These are phyloP conservation scores for Cephus spinipes DNA, from an alignment of 2,888 invertebrate species.

Conservation along the genomic window DNA sequence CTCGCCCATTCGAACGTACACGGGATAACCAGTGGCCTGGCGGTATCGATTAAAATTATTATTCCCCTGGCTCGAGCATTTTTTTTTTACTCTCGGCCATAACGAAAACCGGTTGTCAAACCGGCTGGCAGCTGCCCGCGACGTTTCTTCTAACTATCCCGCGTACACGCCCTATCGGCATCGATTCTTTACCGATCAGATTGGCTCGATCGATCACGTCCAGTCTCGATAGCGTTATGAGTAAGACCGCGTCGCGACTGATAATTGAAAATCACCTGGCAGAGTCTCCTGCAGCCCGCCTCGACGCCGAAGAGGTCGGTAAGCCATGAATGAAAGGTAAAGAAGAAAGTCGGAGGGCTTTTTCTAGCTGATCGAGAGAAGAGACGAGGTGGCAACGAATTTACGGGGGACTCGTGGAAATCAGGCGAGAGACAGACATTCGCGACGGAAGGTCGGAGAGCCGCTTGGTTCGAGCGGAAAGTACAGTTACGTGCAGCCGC, in stretches of 20 bases:
- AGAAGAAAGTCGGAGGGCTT: not conserved
- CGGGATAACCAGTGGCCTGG: constrained; percentile 43
- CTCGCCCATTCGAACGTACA: constrained; percentile 27
- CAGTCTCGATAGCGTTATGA: not conserved
- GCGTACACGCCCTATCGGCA: not conserved
- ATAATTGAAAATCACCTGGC: not conserved
- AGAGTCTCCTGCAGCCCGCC: not conserved
- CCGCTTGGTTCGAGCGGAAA: constrained; percentile 25
- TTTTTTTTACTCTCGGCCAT: constrained; percentile 42
- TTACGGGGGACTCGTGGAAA: not conserved
- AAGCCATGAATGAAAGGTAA: not conserved
- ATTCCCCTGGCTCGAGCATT: constrained; percentile 47
- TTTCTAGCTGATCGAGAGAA: not conserved
- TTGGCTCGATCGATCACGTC: constrained; percentile 1
- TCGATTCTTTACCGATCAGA: not conserved
- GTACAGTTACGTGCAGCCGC: constrained; percentile 34
- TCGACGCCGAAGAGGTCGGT: not conserved
- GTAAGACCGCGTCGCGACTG: not conserved
- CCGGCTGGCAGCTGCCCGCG: constrained; percentile 28
- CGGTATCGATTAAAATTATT: constrained; percentile 58
- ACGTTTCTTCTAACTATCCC: constrained; percentile 6
- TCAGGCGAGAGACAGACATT: not conserved
- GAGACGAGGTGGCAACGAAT: not conserved
- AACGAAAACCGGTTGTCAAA: constrained; percentile 25
- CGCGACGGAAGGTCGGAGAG: constrained; percentile 6